Base-by-base conservation (phyloP, 1,140 invertebrate genomes). In the Tenebrio molitor region DNA sequence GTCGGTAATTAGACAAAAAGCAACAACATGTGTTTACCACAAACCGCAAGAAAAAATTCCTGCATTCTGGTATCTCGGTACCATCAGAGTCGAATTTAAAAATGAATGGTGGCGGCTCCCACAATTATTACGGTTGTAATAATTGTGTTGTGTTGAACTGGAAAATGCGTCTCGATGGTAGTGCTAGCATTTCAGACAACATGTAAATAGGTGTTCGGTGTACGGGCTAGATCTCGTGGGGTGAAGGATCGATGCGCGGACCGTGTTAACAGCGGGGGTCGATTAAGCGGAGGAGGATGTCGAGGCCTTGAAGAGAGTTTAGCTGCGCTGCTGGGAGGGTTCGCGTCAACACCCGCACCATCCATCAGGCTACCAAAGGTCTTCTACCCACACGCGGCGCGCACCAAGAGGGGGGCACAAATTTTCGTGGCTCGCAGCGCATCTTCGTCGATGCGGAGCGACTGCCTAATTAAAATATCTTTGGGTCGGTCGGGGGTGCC, bases 261-360 rank as follows among this genome's bases (percentile, higher is more conserved):
- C 42, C 42, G 23, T 58, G 10, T 29, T 58, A 58, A 8, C 50
- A 58, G 50, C 50, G 23, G 50, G 42, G 42, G 42, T 15, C 42
- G 42, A 46, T 46, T 17, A 46, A 46, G 42, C 42, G 42, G 42
- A 46, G 42, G 42, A 46, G 42, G 50, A 58, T 58, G 12, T 58
- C 23, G 12, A 39, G 46, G 15, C 50, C 50, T 58, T 58, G 50
- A 50, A 10, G 17, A 50, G 44, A 50, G 21, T 50, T 50, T 50
- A n/a, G 41, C 2, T 41, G 36, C 36, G 36, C 36, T 41, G 42
- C 42, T 21, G 19, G 46, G 17, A 53, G 7, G 46, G 21, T 58
- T 58, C 23, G n/a, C 50, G 23, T 53, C 46, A 53, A 53, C 46
- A 53, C 46, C 46, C 46, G 46, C 46, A 53, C 46, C 36, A 39